Conservation (phyloP, 2,113 vertebrate species). For the Mirza zaza region DNA sequence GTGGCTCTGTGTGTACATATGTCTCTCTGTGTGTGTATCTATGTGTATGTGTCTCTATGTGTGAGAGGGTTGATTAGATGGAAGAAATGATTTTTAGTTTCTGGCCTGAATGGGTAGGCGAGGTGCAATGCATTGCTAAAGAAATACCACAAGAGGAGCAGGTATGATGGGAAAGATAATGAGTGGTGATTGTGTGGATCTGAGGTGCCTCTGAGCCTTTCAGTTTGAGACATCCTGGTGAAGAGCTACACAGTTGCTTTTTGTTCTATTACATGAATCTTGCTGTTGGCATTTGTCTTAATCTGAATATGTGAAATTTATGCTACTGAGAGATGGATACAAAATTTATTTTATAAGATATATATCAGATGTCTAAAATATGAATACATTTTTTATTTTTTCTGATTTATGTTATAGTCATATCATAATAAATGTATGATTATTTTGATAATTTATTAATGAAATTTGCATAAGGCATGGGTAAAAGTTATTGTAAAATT, state of each 20-base stretch:
- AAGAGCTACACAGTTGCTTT: not conserved
- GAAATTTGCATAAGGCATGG: not conserved
- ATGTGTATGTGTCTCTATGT: not conserved
- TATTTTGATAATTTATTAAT: not conserved
- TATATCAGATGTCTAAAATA: not conserved
- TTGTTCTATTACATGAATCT: not conserved
- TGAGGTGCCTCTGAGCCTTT: not conserved
- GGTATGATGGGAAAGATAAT: not conserved
- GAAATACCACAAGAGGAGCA: not conserved
- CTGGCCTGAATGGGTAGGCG: not conserved
- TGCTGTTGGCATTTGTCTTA: not conserved
- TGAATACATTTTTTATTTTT: not conserved
- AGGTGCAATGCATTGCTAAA: not conserved
- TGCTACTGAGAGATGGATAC: not conserved
- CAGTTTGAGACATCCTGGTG: not conserved
- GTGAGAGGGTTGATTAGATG: not conserved
- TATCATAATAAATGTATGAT: not conserved
- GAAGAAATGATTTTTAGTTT: not conserved
- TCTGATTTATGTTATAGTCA: not conserved
- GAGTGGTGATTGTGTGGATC: not conserved
- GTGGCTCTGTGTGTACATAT: not conserved
- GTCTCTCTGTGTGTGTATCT: not conserved
- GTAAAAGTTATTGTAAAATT: slow-evolving; percentile 1
- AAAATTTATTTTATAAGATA: not conserved
- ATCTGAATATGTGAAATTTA: not conserved